Conservation (phyloP, 2,888 invertebrate species). For the Sepiola atlantica region DNA sequence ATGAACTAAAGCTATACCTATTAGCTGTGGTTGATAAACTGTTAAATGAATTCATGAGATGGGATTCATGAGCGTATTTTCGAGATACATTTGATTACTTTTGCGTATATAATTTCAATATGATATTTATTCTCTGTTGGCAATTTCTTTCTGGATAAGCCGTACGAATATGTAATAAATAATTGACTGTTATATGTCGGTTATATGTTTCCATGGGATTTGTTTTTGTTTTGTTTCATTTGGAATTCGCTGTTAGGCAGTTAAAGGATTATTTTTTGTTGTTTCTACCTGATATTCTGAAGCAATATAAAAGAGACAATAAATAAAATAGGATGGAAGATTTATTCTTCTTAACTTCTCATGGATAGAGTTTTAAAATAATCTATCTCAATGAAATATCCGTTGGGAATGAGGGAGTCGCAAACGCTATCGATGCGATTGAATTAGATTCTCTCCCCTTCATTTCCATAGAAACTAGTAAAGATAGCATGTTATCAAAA, state of each 20-base stretch:
- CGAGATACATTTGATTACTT: too few relatives aligned
- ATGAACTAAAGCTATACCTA: too few relatives aligned
- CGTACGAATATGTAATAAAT: background rate
- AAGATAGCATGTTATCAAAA: background rate
- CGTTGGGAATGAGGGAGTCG: background rate
- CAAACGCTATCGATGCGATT: background rate
- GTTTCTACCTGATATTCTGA: background rate
- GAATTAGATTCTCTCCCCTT: background rate
- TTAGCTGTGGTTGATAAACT: too few relatives aligned
- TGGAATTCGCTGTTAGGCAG: background rate
- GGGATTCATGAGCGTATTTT: too few relatives aligned
- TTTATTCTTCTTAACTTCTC: background rate
- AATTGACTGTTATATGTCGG: background rate
- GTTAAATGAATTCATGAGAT: too few relatives aligned
- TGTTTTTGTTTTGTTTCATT: background rate
- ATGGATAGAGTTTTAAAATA: background rate
- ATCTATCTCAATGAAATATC: background rate
- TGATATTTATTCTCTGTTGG: too few relatives aligned
- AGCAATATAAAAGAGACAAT: background rate
- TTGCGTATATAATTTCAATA: too few relatives aligned
- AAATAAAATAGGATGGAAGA: background rate
- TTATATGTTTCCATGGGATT: background rate
- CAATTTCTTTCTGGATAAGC: background rate
- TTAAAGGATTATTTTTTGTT: background rate
- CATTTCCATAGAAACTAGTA: background rate